Base-by-base conservation (phyloP, 2,113 vertebrate species). In the Puntigrus tetrazona region DNA sequence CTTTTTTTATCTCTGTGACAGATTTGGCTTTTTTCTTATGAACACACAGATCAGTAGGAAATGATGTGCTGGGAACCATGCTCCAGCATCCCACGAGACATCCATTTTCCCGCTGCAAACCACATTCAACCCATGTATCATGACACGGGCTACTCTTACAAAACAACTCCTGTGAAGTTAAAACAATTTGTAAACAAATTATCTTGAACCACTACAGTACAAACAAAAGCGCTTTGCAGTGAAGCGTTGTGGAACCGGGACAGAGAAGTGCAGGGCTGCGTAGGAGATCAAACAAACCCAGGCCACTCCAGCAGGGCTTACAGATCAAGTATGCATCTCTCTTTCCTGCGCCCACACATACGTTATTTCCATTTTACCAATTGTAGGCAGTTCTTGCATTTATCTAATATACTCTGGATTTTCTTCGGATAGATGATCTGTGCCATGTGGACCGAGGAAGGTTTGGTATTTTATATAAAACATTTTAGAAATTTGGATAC, bases 241-340 rank as follows among this genome's bases (percentile, higher is more conserved):
- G 20, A 81, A 70, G 0, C 5, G 22, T 1, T 72, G 43, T 70
- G 47, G 70, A 18, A 43, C 6, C 1, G 38, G 76, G 70, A 80
- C 50, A 43, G 18, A 70, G n/a, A 61, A 22, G n/a, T n/a, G 34
- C 9, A n/a, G 52, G 45, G 69, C 55, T 65, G 75, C 25, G 55
- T 73, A 74, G 83, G 63, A 85, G 83, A 87, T 85, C 86, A 87
- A 63, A 85, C 81, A 85, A 85, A 83, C 83, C 83, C 87, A 86
- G 87, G 79, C 84, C 81, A 82, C 84, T 63, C 43, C 77, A 72
- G 83, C 55, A 83, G 84, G 77, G 73, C 70, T 77, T 63, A 77
- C 63, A 84, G 81, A 88, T 88, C 87, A 88, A 85, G n/a, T 81
- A 47, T 72, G 84, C 27, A 80, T 31, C 67, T 83, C 80, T 59